phyloP scores from a whole-genome alignment of 2,797 vertebrate genomes.

The Astyanax mexicanus region DNA sequence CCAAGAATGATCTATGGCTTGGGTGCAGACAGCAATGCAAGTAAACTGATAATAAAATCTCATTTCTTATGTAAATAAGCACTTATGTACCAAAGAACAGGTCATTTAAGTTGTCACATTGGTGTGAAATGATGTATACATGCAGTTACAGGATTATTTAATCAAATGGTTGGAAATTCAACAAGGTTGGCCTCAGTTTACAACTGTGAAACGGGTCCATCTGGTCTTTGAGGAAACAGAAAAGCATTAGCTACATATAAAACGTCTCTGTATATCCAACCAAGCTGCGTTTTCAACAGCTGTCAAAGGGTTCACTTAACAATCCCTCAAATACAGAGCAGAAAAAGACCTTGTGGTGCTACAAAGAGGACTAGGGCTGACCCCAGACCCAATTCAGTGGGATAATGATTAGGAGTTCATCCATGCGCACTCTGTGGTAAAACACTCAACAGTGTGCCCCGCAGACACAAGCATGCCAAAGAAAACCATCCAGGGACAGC shows the following conservation, averaged over 20 bases:
- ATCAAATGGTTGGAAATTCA: background rate
- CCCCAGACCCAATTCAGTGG: conserved; percentile 25
- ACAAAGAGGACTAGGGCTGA: conserved; percentile 28
- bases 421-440: conserved; percentile 38
- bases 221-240: conserved; percentile 2
- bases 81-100: background rate
- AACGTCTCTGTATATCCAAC: conserved; percentile 8
- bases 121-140: background rate
- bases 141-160: background rate
- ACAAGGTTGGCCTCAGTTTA: conserved; percentile 12
- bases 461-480: conserved; percentile 61
- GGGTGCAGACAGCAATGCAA: background rate
- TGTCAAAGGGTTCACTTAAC: conserved; percentile 13
- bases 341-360: conserved; percentile 11
- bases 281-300: conserved; percentile 26
- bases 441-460: conserved; percentile 40
- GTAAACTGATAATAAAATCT: background rate
- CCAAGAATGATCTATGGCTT: background rate
- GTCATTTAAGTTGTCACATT: background rate
- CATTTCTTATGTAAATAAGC: background rate
- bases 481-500: conserved; percentile 70
- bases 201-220: conserved; percentile 8
- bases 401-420: conserved; percentile 35
- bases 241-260: conserved; percentile 8
- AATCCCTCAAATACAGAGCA: conserved; percentile 11